Base-by-base conservation (phyloP, 1,140 invertebrate species). In the Venturia canescens region DNA sequence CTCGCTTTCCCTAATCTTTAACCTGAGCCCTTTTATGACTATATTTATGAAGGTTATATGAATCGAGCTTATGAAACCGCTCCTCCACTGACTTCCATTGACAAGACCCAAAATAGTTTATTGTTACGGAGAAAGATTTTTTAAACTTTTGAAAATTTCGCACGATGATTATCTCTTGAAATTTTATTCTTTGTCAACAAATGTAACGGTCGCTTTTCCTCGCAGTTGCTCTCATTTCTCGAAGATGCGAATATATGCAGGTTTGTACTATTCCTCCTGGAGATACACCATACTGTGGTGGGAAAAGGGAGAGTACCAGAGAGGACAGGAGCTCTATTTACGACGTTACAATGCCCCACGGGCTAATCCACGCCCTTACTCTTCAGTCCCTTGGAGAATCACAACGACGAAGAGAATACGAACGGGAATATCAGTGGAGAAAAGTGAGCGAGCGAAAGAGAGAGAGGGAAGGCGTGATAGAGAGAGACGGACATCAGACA, bases 311-410 rank as follows among this genome's bases (percentile, higher is more conserved):
- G 60, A 13, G 29, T 7, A 16, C 26, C 13, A 31, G 86, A 86
- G 77, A 57, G 75, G 72, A 75, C 23, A 13, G 78, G 83, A 87
- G 84, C 84, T 87, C 87, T 91, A 91, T 92, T 92, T 91, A 92
- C 90, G 90, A 91, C 86, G 89, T 91, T 92, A 91, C 91, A 91
- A 91, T 91, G 87, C 91, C 90, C 91, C 84, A 86, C 82, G 90
- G 90, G 89, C 90, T 91, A 89, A 91, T 91, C 90, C 90, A 90
- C 83, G 87, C 53, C 18, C 72, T 57, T 27, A 53, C 88, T 86
- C 85, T 83, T 81, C 85, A 81, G 80, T 79, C 76, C 75, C 77
- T 77, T 69, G 63, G 75, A 76, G 69, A 74, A 34, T 31, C 38
- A 57, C 38, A 38, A 53, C 57, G 71, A 53, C 0, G 15, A 31